phyloP scores from a whole-genome alignment of 1,140 invertebrate species.

The Drosophila sp. region DNA sequence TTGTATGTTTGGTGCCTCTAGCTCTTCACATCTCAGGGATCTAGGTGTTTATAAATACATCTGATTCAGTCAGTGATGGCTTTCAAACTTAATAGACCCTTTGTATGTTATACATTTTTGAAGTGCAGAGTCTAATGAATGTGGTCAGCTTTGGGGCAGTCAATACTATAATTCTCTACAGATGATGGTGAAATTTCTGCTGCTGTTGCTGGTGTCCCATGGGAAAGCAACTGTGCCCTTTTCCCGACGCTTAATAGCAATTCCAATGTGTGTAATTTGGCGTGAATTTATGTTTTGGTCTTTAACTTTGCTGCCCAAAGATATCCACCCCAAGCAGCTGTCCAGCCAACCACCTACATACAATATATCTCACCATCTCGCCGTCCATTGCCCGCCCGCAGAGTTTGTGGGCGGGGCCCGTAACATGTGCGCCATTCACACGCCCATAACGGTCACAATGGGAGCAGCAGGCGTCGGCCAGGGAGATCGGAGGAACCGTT shows the following conservation, averaged over 20 bases:
- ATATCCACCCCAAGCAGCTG: too few species aligned
- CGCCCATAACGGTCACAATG: constrained; percentile 48
- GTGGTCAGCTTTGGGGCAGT: constrained; percentile 31
- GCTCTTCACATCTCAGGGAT: too few species aligned
- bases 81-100: too few species aligned
- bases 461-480: constrained; percentile 14
- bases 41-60: too few species aligned
- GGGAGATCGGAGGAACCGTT: constrained; percentile 29
- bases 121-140: constrained; percentile 26
- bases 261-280: constrained; percentile 74
- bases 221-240: constrained; percentile 38
- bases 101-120: too few species aligned
- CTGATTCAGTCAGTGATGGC: too few species aligned
- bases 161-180: not conserved
- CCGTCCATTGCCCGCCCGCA: not conserved
- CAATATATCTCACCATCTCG: not conserved
- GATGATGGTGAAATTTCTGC: not conserved
- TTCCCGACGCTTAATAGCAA: constrained; percentile 55
- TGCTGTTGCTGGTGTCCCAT: constrained; percentile 11
- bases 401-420: constrained; percentile 31
- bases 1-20: too few species aligned
- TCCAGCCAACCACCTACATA: not conserved
- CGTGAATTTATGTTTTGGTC: constrained; percentile 74
- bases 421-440: constrained; percentile 71
- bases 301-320: constrained; percentile 32